Evolutionary conservation across 53 echinoderm and acorn worm genomes (phyloP), one percentile per base, ranked within the genome.

Genomic region (Henricia sp.): DNA sequence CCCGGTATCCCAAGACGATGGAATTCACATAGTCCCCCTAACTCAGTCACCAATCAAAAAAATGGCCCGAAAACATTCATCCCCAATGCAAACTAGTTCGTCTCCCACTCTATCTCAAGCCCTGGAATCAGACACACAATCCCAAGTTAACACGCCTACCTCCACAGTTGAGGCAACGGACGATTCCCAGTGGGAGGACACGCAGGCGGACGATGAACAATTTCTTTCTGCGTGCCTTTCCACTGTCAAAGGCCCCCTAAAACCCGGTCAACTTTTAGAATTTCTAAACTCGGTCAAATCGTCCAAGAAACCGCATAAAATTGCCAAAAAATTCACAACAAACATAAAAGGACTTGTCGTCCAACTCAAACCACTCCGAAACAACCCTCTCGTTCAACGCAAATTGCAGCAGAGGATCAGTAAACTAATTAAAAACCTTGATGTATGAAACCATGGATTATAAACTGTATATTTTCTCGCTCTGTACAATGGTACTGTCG

Each of bases 321-420:
- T 60, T 10, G 62, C 32, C 2, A 24, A 28, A 4, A 65, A 65
- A 65, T 65, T 65, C 37, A 65, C 65, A 8, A 9, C 23, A 23
- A 17, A 65, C 65, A 65, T 37, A 19, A 35, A 35, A 6, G 65
- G 65, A 4, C 65, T 65, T 2, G 37, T 65, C 5, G 37, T 36
- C 34, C 65, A 65, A 35, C 65, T 65, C 12, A 65, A 65, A 35
- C 65, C 65, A 1, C 37, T 65, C 4, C 65, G 65, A 4, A 65
- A 65, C 65, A 34, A 24, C 37, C 65, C 65, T 14, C 37, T 65
- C 1, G 13, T 65, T 2, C 23, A 34, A 25, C 34, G 37, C 12
- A 35, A 19, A 4, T 2, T 65, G 65, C 65, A 65, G 37, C 65
- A 65, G 65, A 65, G 65, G 37, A 17, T 65, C 3, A 35, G n/a